A percentile compares a stretch with the other conserved stretches of the same genome.
These are phyloP conservation scores for Drosophila busckii DNA, from an alignment of 1,140 invertebrate species.

Conservation along the genomic window DNA sequence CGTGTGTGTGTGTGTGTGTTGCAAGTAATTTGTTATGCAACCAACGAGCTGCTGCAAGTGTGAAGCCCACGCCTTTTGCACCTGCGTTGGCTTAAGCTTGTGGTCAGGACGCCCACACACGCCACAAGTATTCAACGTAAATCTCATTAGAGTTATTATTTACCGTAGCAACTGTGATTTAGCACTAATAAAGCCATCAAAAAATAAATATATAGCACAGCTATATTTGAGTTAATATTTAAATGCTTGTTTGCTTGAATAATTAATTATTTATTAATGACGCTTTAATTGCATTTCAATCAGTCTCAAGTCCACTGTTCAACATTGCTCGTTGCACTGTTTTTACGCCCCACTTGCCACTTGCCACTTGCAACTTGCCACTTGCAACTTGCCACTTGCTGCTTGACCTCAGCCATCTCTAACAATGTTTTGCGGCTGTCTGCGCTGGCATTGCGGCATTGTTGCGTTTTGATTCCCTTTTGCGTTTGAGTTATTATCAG, in stretches of 20 bases:
- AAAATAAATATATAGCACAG: too few relatives aligned
- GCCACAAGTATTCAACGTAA: too few relatives aligned
- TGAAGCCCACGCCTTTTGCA: slow-evolving; percentile 33
- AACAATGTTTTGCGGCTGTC: slow-evolving; percentile 24
- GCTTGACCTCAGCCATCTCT: slow-evolving; percentile 50
- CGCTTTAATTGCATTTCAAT: neutral
- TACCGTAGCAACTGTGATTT: too few relatives aligned
- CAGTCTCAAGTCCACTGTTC: neutral
- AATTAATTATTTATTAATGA: slow-evolving; percentile 1
- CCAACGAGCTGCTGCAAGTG: slow-evolving; percentile 27
- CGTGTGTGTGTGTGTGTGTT: slow-evolving; percentile 14
- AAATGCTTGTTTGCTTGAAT: too few relatives aligned
- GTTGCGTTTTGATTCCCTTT: slow-evolving; percentile 30
- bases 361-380: slow-evolving; percentile 28
- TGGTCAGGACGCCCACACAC: slow-evolving; percentile 36
- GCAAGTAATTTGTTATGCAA: slow-evolving; percentile 71
- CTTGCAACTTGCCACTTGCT: slow-evolving; percentile 29
- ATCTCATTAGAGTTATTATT: too few relatives aligned
- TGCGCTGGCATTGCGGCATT: slow-evolving; percentile 29
- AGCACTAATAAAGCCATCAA: too few relatives aligned
- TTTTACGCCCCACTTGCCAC: slow-evolving; percentile 46
- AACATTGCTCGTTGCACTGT: too few relatives aligned
- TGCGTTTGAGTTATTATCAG: slow-evolving; percentile 57
- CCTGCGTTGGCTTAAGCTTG: slow-evolving; percentile 62
- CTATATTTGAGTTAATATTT: too few relatives aligned